These are phyloP conservation scores for Craterocephalus amniculus DNA, from an alignment of 2,797 vertebrate species.

Conservation along the genomic window DNA sequence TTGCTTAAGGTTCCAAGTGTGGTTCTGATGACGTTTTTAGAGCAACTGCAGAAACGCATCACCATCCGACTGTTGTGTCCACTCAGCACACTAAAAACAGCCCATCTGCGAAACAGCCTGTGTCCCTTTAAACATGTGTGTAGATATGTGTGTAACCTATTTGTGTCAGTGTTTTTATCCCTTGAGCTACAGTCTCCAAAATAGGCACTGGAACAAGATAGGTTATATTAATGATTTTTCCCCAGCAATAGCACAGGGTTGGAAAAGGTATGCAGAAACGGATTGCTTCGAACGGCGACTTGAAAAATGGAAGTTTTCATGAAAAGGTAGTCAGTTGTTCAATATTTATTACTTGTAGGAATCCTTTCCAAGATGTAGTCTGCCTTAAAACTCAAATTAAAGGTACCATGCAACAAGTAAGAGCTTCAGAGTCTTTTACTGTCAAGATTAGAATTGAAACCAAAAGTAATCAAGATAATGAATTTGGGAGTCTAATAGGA, in stretches of 20 bases:
- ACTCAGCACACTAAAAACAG: conserved; percentile 52
- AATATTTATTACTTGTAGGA: too few species aligned
- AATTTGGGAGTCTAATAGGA: conserved; percentile 6
- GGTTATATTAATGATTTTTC: conserved; percentile 18
- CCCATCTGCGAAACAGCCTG: conserved; percentile 9
- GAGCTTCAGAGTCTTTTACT: not conserved
- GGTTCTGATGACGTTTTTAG: conserved; percentile 36
- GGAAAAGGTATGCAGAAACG: not conserved
- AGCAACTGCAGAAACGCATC: conserved; percentile 34
- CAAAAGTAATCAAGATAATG: conserved; percentile 4
- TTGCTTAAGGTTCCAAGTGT: conserved; percentile 18
- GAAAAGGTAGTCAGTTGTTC: not conserved
- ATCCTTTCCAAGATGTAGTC: too few species aligned
- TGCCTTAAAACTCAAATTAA: not conserved
- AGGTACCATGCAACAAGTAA: not conserved
- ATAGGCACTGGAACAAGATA: conserved; percentile 30
- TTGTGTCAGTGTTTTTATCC: conserved; percentile 17
- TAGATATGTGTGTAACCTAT: conserved; percentile 28
- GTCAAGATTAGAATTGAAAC: not conserved
- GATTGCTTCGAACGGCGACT: not conserved
- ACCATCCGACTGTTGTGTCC: conserved; percentile 35
- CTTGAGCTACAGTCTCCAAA: conserved; percentile 30
- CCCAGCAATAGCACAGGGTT: not conserved
- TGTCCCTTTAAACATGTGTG: conserved; percentile 44
- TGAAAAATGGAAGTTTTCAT: not conserved